Base-by-base conservation (phyloP, 1,140 invertebrate species). In the Temnothorax curvispinosus region DNA sequence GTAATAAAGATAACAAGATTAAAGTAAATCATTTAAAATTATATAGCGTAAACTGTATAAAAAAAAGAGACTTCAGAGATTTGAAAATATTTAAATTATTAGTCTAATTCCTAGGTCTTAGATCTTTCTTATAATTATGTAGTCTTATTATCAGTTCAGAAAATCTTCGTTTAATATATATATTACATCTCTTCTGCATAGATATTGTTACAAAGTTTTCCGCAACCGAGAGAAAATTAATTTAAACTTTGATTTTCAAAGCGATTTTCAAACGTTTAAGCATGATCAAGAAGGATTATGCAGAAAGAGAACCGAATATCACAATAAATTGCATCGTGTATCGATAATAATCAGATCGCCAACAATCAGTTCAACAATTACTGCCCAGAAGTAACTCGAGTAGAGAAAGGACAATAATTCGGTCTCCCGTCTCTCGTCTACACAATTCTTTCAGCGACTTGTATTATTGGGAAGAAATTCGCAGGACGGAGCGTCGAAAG, bases 331-430 rank as follows among this genome's bases (percentile, higher is more conserved):
- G n/a, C 32, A 47, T 65, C 44, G 74, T 32, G 9, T 35, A 50
- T 50, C 38, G 27, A 50, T 75, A 58, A 15, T 60, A 58, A 15
- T 60, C 11, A 75, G 32, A 74, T 62, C 13, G 13, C 3, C 13
- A 38, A 50, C 21, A 65, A 18, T 65, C 21, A 65, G n/a, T 65
- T 80, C 7, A 69, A 56, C n/a, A 32, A 80, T 41, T 69, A 18
- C 15, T 27, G 27, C 2, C 1, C 11, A n/a, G 15, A 32, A 41
- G 21, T 32, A 54, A 54, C n/a, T 18, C 1, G 21, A 27, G 8
- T 65, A 56, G 15, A 58, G n/a, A 27, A 81, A 56, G 54, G 54
- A 81, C 62, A 81, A 67, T 67, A 80, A 81, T 81, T 69, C 47
- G n/a, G 11, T 69, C 77, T 69, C 3, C 64, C 21, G n/a, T 41